Evolutionary conservation across 2,797 vertebrate genomes (phyloP).

Genomic region (Cuniculus paca): DNA sequence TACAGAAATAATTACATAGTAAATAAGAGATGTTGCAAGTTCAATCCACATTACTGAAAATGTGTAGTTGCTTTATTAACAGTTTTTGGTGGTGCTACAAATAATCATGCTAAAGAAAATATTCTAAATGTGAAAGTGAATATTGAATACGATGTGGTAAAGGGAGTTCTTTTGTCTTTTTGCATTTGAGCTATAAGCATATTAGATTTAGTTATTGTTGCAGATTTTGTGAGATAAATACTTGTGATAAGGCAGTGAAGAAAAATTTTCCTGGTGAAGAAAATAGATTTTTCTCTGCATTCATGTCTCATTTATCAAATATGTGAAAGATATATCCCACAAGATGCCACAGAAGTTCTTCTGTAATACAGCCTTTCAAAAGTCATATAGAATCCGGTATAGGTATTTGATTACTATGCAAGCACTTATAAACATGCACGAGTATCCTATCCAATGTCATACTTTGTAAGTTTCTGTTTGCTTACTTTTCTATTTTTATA

Average conservation of each 20-base stretch:
- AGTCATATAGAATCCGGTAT: background rate
- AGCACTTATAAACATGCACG: background rate
- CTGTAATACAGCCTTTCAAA: background rate
- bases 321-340: background rate
- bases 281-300: background rate
- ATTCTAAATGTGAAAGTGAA: background rate
- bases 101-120: background rate
- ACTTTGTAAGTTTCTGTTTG: background rate
- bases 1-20: background rate
- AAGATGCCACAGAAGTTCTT: background rate
- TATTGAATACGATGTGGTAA: background rate
- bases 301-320: slow-evolving; percentile 39
- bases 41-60: background rate
- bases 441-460: background rate
- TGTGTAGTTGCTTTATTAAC: background rate
- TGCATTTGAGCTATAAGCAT: background rate
- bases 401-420: background rate
- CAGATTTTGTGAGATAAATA: background rate
- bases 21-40: background rate
- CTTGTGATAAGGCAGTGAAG: background rate
- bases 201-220: background rate
- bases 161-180: background rate
- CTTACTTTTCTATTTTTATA: background rate
- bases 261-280: background rate
- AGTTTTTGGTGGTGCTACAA: background rate